Evolutionary conservation across 2,797 vertebrate species (phyloP), one percentile per base, ranked within the genome.

Genomic region (Scyliorhinus canicula): DNA sequence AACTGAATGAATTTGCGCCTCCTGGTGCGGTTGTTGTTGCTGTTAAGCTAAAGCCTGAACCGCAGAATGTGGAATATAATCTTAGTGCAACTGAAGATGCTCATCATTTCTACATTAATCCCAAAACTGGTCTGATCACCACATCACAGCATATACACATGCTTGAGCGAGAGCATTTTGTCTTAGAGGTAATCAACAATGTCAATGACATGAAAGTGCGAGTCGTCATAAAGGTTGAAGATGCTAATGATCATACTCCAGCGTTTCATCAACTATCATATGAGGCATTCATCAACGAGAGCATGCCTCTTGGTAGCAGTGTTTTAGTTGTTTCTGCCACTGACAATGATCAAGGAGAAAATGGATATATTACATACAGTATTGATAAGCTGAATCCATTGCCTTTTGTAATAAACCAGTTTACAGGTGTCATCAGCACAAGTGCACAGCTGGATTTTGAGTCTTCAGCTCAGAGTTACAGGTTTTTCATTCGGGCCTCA

Each of bases 311-410:
- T 90, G 98, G 98, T 1, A 98, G 98, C 0, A 98, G 95, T 0
- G 95, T 99, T 82, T 96, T 99, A 95, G 96, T 97, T 0, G 97
- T 99, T 95, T 98, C 98, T 1, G 99, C 99, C 52, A 97, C 96
- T 26, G 99, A 99, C 96, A 97, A 97, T 79, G 99, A 99, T 95
- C 97, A 97, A 95, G 99, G 99, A 67, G 99, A 99, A 97, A 99
- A 99, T 14, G 98, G 99, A 60, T 99, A 99, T 93, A 99, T 99
- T 95, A 99, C 99, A 0, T 99, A 99, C 63, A 99, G 98, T 96
- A 98, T 99, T 95, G 98, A 98, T 94, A 99, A 98, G 95, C 96
- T 99, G 95, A 98, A 98, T 96, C 95, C 98, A 0, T 95, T 99
- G 19, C 99, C 99, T 0, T 99, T 99, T 96, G 97, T 97, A 95